Base-by-base conservation (phyloP, 2,113 vertebrate species). In the Eurystomus gularis region DNA sequence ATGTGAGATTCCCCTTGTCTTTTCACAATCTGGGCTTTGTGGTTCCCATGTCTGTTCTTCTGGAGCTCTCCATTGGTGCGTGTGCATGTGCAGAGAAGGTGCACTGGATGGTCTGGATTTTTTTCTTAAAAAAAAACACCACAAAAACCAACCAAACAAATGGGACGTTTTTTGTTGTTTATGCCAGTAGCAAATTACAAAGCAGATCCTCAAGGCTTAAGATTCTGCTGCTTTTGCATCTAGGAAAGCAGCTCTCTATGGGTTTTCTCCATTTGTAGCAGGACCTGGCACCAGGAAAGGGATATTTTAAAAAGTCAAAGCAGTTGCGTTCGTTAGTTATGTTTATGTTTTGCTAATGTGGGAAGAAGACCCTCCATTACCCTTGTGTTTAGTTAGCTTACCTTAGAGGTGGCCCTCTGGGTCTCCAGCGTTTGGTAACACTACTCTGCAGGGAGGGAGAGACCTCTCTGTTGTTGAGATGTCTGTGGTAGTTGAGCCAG, bases 321-420 rank as follows among this genome's bases (percentile, higher is more conserved):
- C 87, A 87, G 46, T 88, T 85, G 13, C 19, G 58, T 97, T 96
- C 79, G 23, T 64, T 89, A 95, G 71, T 94, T 91, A 54, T 39
- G 5, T 96, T 95, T 72, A 40, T 94, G 82, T 94, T 95, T 96
- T 49, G 64, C 88, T 96, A 25, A 82, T 19, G 69, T 83, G 87
- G 96, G 78, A 97, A 76, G 95, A 97, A 96, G 95, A 93, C 94
- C 88, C 92, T 96, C 94, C 93, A 81, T 90, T 76, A 51, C 19
- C 17, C 57, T 58, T 26, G 68, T 29, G 28, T 92, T 86, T n/a
- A 49, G 55, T 58, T 78, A 35, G 20, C 29, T 71, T 52, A 18
- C 88, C 33, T 77, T 33, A 11, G 91, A 88, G 65, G 51, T n/a
- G 80, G 48, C 84, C 81, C 51, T 84, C 60, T 46, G 48, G 66